A percentile compares a stretch with the other conserved stretches of the same genome.
phyloP scores from a whole-genome alignment of 2,888 invertebrate genomes.

The Parnassius orleans region DNA sequence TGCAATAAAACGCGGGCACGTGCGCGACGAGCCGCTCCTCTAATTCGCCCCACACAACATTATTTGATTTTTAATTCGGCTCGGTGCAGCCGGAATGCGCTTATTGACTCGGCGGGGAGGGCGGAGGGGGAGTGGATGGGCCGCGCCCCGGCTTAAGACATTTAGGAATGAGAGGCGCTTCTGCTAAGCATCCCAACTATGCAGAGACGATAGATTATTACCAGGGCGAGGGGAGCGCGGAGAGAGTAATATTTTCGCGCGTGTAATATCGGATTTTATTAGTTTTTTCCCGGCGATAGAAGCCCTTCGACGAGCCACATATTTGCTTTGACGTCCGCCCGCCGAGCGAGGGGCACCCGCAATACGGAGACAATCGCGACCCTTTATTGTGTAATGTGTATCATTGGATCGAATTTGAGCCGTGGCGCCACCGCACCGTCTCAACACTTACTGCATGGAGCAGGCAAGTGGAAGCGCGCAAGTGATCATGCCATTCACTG shows the following conservation, averaged over 20 bases:
- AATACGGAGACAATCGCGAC: conserved; percentile 15
- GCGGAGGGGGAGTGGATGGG: conserved; percentile 22
- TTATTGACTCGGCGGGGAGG: conserved; percentile 56
- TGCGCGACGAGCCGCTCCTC: conserved; percentile 27
- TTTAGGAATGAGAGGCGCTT: conserved; percentile 13
- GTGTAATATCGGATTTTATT: conserved; percentile 72
- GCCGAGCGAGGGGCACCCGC: conserved; percentile 25
- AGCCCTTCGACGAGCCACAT: conserved; percentile 27
- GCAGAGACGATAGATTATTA: conserved; percentile 23
- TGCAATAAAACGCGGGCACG: conserved; percentile 22
- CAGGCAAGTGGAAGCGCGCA: not conserved
- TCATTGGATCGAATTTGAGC: not conserved
- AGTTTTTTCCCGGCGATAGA: conserved; percentile 72
- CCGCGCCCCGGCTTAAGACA: conserved; percentile 18
- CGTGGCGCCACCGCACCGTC: not conserved
- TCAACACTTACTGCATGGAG: too few species aligned
- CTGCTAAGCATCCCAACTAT: conserved; percentile 13
- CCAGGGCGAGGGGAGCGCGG: conserved; percentile 22
- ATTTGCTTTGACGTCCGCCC: conserved; percentile 35
- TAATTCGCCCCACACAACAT: conserved; percentile 69
- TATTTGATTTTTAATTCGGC: conserved; percentile 78
- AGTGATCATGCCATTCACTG: too few species aligned
- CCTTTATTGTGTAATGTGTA: not conserved
- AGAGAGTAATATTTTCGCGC: conserved; percentile 49
- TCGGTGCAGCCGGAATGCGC: conserved; percentile 65